Evolutionary conservation across 2,888 invertebrate genomes (phyloP).

Genomic region (Caradrina kadenii): DNA sequence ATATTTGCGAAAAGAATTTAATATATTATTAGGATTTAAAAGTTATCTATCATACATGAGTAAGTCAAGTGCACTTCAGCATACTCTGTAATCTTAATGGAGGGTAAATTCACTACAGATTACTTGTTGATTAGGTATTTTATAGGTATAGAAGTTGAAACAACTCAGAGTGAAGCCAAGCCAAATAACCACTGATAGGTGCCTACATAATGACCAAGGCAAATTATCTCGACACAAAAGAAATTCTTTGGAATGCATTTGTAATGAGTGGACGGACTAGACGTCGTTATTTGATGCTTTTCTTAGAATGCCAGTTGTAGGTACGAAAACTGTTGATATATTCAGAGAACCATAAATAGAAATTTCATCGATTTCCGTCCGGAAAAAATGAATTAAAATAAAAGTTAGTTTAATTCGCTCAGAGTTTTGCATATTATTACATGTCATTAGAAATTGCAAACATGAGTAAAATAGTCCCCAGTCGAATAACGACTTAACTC

Average conservation of each 20-base stretch:
- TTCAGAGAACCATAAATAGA: background rate
- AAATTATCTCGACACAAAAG: constrained; percentile 30
- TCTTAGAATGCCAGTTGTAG: constrained; percentile 1
- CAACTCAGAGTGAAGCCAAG: constrained; percentile 4
- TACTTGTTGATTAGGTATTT: background rate
- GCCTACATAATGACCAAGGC: constrained; percentile 19
- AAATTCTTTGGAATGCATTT: constrained; percentile 37
- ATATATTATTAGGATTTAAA: background rate
- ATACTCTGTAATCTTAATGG: background rate
- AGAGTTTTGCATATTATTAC: background rate
- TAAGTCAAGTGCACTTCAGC: too few relatives aligned
- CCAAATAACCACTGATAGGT: constrained; percentile 16
- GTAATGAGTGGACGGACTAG: constrained; percentile 35
- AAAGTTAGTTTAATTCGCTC: background rate
- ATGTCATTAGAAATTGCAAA: background rate
- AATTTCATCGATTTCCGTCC: background rate
- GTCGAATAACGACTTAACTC: background rate
- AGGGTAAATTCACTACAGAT: background rate
- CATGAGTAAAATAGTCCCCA: background rate
- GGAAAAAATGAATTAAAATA: background rate
- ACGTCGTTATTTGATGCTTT: constrained; percentile 22
- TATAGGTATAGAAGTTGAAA: background rate
- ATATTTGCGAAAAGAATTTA: too few relatives aligned
- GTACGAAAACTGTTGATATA: background rate
- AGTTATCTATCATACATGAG: background rate